phyloP scores from a whole-genome alignment of 2,888 invertebrate species.

The Lepidochrysops patricia region DNA sequence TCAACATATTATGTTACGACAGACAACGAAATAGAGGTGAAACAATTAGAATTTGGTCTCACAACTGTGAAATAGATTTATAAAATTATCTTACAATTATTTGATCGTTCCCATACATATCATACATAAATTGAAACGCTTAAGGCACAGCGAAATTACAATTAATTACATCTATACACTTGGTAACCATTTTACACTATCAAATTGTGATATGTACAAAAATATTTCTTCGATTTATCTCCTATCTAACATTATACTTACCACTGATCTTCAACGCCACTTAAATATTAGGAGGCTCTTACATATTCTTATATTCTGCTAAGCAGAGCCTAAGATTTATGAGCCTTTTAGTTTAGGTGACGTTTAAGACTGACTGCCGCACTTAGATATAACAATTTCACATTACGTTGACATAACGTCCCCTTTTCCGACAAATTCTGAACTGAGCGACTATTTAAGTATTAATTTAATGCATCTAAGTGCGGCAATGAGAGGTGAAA shows the following conservation, averaged over 20 bases:
- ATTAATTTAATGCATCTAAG: no score
- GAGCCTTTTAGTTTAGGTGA: background rate
- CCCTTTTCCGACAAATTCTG: no score
- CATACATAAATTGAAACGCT: slow-evolving; percentile 69
- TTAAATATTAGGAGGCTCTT: background rate
- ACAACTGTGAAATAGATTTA: slow-evolving; percentile 48
- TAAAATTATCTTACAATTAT: slow-evolving; percentile 51
- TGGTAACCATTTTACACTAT: slow-evolving; percentile 58
- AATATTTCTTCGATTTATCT: slow-evolving; percentile 55
- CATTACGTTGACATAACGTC: no score
- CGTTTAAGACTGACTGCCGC: background rate
- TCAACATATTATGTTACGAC: slow-evolving; percentile 11
- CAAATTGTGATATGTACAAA: slow-evolving; percentile 73
- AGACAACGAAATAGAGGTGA: slow-evolving; percentile 19
- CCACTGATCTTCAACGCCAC: slow-evolving; percentile 17
- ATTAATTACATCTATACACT: slow-evolving; percentile 62
- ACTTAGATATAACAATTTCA: no score
- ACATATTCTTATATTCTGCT: no score
- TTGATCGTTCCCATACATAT: slow-evolving; percentile 45
- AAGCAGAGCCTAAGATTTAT: background rate
- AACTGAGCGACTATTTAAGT: no score
- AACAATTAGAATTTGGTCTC: slow-evolving; percentile 38
- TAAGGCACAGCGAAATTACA: slow-evolving; percentile 72
- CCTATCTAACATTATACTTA: slow-evolving; percentile 43
- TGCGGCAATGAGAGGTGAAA: slow-evolving; percentile 10